Percentiles rank a stretch among this genome's conserved stretches.
Evolutionary conservation across 1,140 invertebrate genomes (phyloP).

Genomic region (Periplaneta americana): DNA sequence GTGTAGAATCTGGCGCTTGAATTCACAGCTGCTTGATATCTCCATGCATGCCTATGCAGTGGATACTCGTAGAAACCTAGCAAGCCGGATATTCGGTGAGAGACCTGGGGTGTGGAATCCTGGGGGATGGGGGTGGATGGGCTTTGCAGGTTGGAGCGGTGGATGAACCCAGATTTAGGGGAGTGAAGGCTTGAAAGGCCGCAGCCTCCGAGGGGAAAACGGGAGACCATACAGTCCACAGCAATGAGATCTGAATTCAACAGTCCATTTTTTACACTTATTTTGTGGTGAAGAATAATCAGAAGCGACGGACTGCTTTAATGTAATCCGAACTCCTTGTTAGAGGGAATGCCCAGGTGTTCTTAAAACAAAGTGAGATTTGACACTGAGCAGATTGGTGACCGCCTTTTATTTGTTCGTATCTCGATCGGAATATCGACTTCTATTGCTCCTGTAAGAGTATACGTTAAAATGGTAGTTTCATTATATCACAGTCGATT

Average conservation of each 20-base stretch:
- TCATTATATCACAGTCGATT: too few relatives aligned
- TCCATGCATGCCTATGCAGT: background rate
- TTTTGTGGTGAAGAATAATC: background rate
- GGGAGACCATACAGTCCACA: background rate
- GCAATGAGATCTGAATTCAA: background rate
- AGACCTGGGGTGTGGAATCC: background rate
- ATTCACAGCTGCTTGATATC: too few relatives aligned
- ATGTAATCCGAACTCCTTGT: too few relatives aligned
- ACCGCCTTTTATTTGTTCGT: too few relatives aligned
- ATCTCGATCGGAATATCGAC: too few relatives aligned
- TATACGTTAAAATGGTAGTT: too few relatives aligned
- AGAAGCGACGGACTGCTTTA: too few relatives aligned
- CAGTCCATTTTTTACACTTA: background rate
- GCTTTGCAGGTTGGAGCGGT: background rate
- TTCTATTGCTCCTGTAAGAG: too few relatives aligned
- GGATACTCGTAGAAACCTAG: background rate
- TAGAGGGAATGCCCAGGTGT: too few relatives aligned
- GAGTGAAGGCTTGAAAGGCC: background rate
- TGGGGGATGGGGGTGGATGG: background rate
- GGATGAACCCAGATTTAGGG: background rate
- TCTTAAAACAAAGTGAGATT: too few relatives aligned
- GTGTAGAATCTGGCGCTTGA: too few relatives aligned
- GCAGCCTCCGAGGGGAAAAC: background rate
- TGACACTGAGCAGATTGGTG: too few relatives aligned
- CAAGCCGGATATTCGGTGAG: background rate